These are phyloP conservation scores for Thumatha senex DNA, from an alignment of 2,888 invertebrate species.

Conservation along the genomic window DNA sequence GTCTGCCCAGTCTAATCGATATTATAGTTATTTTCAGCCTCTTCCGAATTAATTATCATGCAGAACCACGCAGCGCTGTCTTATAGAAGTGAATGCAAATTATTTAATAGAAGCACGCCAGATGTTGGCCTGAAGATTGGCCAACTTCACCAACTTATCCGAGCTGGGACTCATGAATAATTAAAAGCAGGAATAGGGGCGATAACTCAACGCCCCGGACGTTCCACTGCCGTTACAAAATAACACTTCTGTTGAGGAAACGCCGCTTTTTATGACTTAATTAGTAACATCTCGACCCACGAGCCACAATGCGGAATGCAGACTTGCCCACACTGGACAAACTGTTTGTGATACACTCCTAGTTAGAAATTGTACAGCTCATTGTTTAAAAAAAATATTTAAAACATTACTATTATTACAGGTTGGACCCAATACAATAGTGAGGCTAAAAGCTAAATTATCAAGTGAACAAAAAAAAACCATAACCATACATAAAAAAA, in stretches of 20 bases:
- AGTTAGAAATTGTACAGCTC: background rate
- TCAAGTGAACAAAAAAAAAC: too few species aligned
- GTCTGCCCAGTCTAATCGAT: too few species aligned
- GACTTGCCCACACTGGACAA: background rate
- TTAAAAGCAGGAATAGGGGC: conserved; percentile 66
- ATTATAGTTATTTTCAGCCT: too few species aligned
- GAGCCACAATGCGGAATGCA: conserved; percentile 32
- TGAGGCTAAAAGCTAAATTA: too few species aligned
- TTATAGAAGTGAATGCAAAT: conserved; percentile 67
- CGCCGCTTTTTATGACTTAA: conserved; percentile 71
- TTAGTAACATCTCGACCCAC: conserved; percentile 65
- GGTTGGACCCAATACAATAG: too few species aligned
- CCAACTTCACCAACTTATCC: conserved; percentile 54
- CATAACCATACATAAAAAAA: too few species aligned
- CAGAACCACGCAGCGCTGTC: conserved; percentile 40
- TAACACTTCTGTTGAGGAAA: conserved; percentile 64
- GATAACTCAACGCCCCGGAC: conserved; percentile 65
- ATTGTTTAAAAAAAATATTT: background rate
- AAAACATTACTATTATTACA: too few species aligned
- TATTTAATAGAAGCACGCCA: conserved; percentile 67
- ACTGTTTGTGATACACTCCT: conserved; percentile 1
- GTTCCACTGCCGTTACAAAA: conserved; percentile 53
- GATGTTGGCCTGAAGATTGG: conserved; percentile 62
- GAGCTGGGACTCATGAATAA: conserved; percentile 69
- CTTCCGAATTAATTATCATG: conserved; percentile 35